Conservation (phyloP, 37 sponge, comb jelly and placozoan species). For the Hormiphora californensis region DNA sequence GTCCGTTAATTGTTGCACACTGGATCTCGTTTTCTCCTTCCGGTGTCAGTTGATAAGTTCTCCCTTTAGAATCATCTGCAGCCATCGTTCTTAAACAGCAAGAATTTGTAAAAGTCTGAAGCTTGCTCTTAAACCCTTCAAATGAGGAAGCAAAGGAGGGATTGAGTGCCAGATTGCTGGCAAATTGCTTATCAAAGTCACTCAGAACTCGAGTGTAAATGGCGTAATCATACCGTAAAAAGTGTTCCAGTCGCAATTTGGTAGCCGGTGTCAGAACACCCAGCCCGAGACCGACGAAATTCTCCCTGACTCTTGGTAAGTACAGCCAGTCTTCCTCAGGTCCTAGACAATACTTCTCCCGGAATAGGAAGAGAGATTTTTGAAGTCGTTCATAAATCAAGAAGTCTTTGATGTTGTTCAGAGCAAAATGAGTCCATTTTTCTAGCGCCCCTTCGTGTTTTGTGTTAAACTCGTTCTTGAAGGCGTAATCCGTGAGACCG, state of each 20-base stretch:
- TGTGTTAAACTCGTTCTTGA: background rate
- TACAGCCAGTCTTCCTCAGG: background rate
- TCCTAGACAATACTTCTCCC: background rate
- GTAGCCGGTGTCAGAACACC: background rate
- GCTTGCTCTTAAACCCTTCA: background rate
- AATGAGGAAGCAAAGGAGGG: background rate
- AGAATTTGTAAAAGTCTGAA: background rate
- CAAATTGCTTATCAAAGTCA: background rate
- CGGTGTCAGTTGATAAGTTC: constrained; percentile 15
- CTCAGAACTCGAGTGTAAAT: background rate
- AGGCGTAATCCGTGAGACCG: background rate
- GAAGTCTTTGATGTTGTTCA: background rate
- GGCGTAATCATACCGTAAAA: background rate
- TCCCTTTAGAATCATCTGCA: background rate
- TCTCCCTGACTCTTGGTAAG: background rate
- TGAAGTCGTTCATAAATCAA: constrained; percentile 3
- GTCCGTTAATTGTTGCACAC: background rate
- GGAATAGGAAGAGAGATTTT: constrained; percentile 4
- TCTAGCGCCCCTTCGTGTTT: constrained; percentile 4
- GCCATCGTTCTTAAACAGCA: constrained; percentile 9
- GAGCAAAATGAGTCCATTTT: background rate
- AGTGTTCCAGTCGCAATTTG: constrained; percentile 5
- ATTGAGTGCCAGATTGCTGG: background rate
- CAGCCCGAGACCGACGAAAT: constrained; percentile 15
- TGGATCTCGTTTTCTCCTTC: background rate